Conservation (phyloP, 2,888 invertebrate species). For the Lasioglossum oenotherae region DNA sequence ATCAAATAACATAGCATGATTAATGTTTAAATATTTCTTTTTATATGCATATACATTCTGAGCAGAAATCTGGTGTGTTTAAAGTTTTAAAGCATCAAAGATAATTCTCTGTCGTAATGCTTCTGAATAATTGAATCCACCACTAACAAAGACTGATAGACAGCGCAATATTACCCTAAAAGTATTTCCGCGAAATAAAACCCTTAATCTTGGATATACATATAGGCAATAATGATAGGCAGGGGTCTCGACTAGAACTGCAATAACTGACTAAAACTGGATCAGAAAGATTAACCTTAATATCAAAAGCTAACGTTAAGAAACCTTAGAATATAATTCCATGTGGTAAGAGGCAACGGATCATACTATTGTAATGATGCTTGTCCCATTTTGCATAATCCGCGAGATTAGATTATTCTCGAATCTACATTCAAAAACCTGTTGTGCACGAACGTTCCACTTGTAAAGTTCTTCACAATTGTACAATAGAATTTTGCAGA, state of each 20-base stretch:
- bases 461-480: neutral
- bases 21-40: no score
- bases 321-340: conserved; percentile 71
- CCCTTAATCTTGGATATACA: neutral
- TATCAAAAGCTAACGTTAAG: conserved; percentile 72
- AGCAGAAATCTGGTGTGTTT: neutral
- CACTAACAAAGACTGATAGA: neutral
- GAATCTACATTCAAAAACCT: neutral
- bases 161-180: neutral
- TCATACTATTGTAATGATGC: conserved; percentile 19
- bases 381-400: conserved; percentile 24
- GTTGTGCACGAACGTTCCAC: neutral
- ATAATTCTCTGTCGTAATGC: neutral
- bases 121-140: neutral
- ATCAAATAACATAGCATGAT: no score
- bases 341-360: conserved; percentile 33
- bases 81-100: neutral
- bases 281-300: conserved; percentile 76
- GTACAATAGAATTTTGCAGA: neutral
- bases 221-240: neutral
- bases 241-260: conserved; percentile 3
- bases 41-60: no score
- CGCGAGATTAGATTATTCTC: neutral
- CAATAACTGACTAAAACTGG: conserved; percentile 62
- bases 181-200: conserved; percentile 1